Evolutionary conservation across 2,113 vertebrate species (phyloP), one percentile per base, ranked within the genome.

Genomic region (Microcebus griseorufus): DNA sequence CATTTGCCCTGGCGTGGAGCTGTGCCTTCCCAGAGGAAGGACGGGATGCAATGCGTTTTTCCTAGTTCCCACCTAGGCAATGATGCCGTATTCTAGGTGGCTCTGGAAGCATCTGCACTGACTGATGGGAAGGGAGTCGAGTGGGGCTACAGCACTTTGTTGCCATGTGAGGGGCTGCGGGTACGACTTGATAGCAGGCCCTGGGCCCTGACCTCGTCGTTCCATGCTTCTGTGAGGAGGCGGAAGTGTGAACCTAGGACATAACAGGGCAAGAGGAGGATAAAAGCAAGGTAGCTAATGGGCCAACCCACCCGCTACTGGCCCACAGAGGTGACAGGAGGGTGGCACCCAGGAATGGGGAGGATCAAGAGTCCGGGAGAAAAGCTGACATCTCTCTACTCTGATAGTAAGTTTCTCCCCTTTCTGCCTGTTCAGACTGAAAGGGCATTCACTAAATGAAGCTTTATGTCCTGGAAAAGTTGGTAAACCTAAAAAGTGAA

Each of bases 21-120:
- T 37, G 79, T 53, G 11, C 37, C 12, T 93, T 58, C 29, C 12
- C 12, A 8, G 34, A 55, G 39, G 42, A 90, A 83, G 29, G 64
- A 62, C 0, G 7, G 34, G 29, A 12, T 1, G 6, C 2, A 1
- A n/a, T 37, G 16, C 1, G 3, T n/a, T 64, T 48, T 79, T 18
- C 55, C 62, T 37, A 16, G 73, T 73, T 90, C 29, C 42, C 64
- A 58, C 10, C 17, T 48, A 60, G 14, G 91, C 34, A 75, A 1
- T 1, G 4, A 37, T 45, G 67, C 18, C 0, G 4, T 20, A 17
- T 45, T 51, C 51, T 58, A 60, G 42, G 12, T 85, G 42, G 27
- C 29, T 76, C 27, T 42, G 75, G 60, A 51, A 34, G 37, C 32
- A 6, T 73, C 75, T 62, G 55, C 22, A 10, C 22, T 88, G 51